Evolutionary conservation across 2,797 vertebrate genomes (phyloP), one percentile per base, ranked within the genome.

Genomic region (Eutrigla gurnardus): DNA sequence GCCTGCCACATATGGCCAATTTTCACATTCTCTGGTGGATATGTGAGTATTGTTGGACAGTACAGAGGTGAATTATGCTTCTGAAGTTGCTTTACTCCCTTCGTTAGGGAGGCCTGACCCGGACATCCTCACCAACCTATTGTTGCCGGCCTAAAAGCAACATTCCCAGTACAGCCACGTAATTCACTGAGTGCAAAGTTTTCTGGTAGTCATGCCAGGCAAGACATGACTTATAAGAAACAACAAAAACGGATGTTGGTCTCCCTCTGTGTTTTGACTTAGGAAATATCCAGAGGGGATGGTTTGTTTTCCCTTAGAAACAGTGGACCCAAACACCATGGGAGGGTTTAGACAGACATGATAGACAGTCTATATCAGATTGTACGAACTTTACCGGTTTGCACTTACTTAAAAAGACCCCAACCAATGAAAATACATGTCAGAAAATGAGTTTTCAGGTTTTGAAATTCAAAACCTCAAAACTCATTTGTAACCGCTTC

Each of bases 221-320:
- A 43, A 5, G 42, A 5, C 13, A 13, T 43, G 42, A 43, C 13
- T 14, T 43, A 5, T 14, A 43, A 43, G 14, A 11, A 43, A 43
- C 40, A 42, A 42, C 4, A 57, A 15, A 32, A 64, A 52, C 43
- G 77, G 63, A 52, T n/a, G 9, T 52, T 39, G n/a, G 52, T 45
- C 60, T 79, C 49, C 49, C 14, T 61, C 65, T 73, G 70, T 45
- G 43, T 53, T 67, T 64, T 75, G 40, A 65, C 63, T 40, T 8
- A 70, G 39, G 37, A 43, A 43, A 43, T 43, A 43, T 43, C 42
- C 1, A 43, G 42, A 14, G 42, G 12, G 52, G 6, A n/a, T 53
- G 35, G 4, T 64, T 76, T 62, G 25, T 39, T 75, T 60, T 73
- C 25, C 25, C 25, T 25, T 2, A 25, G 25, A 25, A 25, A 25